These are phyloP conservation scores for Struthio camelus DNA, from an alignment of 2,113 vertebrate species.

Conservation along the genomic window DNA sequence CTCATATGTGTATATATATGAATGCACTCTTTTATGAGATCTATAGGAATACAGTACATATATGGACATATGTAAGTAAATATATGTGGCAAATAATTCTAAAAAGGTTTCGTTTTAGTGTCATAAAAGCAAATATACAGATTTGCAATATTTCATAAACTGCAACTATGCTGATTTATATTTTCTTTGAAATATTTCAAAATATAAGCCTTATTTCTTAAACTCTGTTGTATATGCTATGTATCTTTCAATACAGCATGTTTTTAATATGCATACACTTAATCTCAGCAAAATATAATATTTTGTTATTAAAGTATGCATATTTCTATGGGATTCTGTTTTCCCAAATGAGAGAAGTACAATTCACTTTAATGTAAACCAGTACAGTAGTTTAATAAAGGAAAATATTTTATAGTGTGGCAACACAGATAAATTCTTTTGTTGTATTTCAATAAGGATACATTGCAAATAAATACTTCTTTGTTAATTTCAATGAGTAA, in stretches of 20 bases:
- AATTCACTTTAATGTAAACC: not conserved
- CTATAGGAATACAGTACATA: not conserved
- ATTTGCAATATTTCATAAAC: not conserved
- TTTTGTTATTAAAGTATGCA: not conserved
- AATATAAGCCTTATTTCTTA: not conserved
- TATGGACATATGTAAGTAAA: not conserved
- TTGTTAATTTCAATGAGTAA: not conserved
- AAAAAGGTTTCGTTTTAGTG: not conserved
- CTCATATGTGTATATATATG: not conserved
- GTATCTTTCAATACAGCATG: not conserved
- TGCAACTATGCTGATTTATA: not conserved
- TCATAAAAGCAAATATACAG: not conserved
- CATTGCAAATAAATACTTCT: not conserved
- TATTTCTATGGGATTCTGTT: not conserved
- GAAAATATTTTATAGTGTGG: not conserved
- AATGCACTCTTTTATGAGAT: not conserved
- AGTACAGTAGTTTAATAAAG: not conserved
- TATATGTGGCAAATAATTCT: not conserved
- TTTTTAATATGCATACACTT: not conserved
- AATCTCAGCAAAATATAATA: not conserved
- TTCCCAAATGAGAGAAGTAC: not conserved
- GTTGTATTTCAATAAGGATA: not conserved
- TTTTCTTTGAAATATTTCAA: not conserved
- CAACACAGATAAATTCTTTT: not conserved
- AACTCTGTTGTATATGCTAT: accelerated